Percentiles rank a stretch among this genome's conserved stretches.
These are phyloP conservation scores for Andricus curvator DNA, from an alignment of 2,888 invertebrate species.

Conservation along the genomic window DNA sequence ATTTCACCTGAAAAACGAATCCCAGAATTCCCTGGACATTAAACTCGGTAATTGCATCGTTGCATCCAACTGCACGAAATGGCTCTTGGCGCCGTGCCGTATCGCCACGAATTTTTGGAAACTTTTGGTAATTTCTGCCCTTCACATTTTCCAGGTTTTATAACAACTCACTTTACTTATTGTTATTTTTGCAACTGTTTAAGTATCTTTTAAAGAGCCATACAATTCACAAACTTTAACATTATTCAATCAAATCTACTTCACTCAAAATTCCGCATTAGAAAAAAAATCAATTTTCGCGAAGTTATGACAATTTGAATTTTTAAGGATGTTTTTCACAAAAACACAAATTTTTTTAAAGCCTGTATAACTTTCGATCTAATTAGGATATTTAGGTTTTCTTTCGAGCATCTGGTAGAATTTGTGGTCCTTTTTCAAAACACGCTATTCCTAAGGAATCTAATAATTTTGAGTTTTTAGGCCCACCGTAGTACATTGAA, in stretches of 20 bases:
- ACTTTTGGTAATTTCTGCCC: neutral
- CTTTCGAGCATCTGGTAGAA: too few species aligned
- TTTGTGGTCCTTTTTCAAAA: too few species aligned
- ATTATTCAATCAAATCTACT: neutral
- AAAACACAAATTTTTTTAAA: too few species aligned
- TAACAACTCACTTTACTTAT: neutral
- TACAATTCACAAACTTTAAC: too few species aligned
- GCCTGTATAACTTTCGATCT: too few species aligned
- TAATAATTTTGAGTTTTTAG: too few species aligned
- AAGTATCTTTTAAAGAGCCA: neutral
- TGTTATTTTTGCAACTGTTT: neutral
- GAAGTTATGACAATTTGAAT: too few species aligned
- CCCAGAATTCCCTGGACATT: constrained; percentile 68
- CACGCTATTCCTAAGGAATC: too few species aligned
- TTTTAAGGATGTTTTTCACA: too few species aligned
- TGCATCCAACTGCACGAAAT: constrained; percentile 65
- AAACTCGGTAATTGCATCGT: constrained; percentile 72
- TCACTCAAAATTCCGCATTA: neutral
- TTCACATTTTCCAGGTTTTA: neutral
- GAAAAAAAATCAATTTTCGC: neutral
- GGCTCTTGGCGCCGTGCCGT: constrained; percentile 38
- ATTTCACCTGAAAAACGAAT: constrained; percentile 67
- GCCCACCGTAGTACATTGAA: too few species aligned
- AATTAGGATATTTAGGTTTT: too few species aligned
- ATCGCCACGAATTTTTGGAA: constrained; percentile 41